Evolutionary conservation across 2,888 invertebrate genomes (phyloP).

Genomic region (Rhamphomyia laevipes): DNA sequence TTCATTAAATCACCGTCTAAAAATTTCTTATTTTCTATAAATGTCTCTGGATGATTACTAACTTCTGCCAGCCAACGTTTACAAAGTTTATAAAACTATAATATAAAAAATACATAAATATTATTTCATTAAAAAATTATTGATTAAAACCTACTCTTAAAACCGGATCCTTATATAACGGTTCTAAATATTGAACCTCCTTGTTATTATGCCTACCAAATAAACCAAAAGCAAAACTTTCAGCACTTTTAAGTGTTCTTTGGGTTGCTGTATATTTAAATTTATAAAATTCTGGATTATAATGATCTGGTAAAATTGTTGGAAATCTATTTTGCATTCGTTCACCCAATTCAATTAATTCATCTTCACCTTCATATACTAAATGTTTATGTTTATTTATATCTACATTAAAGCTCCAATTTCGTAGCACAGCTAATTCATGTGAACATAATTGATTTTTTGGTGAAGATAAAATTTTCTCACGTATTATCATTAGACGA

Average conservation of each 20-base stretch:
- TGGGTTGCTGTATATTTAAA: conserved; percentile 69
- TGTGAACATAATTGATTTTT: conserved; percentile 40
- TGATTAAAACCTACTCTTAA: conserved; percentile 46
- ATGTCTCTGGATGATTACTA: conserved; percentile 52
- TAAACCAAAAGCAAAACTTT: conserved; percentile 59
- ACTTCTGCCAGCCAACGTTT: conserved; percentile 56
- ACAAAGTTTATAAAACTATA: conserved; percentile 65
- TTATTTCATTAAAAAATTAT: neutral
- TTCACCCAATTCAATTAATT: conserved; percentile 59
- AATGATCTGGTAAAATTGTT: conserved; percentile 46
- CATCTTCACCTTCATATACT: conserved; percentile 62
- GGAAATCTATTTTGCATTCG: conserved; percentile 64
- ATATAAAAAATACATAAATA: neutral
- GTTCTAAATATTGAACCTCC: conserved; percentile 51
- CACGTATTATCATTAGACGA: conserved; percentile 41
- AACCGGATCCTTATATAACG: conserved; percentile 51
- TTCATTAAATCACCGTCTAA: conserved; percentile 44
- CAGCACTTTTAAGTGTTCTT: conserved; percentile 62
- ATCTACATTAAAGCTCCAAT: conserved; percentile 48
- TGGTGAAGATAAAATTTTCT: conserved; percentile 43
- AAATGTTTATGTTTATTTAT: conserved; percentile 47
- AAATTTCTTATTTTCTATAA: conserved; percentile 46
- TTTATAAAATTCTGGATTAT: conserved; percentile 42
- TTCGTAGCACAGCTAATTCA: conserved; percentile 35
- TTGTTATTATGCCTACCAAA: conserved; percentile 54